phyloP scores from a whole-genome alignment of 2,888 invertebrate genomes.

The Venusia cambrica region DNA sequence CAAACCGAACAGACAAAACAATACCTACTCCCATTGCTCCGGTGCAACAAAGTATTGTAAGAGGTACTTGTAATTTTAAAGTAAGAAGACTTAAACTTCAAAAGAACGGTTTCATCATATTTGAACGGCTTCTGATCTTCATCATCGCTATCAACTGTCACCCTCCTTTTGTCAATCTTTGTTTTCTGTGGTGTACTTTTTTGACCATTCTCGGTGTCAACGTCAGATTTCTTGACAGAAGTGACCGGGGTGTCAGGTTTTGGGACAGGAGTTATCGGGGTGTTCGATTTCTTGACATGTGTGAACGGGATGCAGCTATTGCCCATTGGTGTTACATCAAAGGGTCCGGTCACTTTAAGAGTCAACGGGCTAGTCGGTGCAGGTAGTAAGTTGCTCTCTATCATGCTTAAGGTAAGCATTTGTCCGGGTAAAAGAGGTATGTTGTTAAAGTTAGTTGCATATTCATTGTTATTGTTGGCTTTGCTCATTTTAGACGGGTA shows the following conservation, averaged over 20 bases:
- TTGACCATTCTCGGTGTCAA: too few relatives aligned
- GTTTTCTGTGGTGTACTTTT: too few relatives aligned
- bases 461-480: not conserved
- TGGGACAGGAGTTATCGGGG: too few relatives aligned
- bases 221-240: too few relatives aligned
- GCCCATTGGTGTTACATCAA: too few relatives aligned
- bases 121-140: conserved; percentile 7
- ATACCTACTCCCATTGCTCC: conserved; percentile 15
- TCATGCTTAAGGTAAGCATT: conserved; percentile 6
- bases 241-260: too few relatives aligned
- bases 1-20: conserved; percentile 22
- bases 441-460: not conserved
- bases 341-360: not conserved
- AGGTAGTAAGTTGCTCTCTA: conserved; percentile 1
- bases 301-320: too few relatives aligned
- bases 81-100: conserved; percentile 20
- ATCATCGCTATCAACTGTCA: too few relatives aligned
- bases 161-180: too few relatives aligned
- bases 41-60: conserved; percentile 18
- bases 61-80: conserved; percentile 18
- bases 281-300: too few relatives aligned
- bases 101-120: conserved; percentile 15
- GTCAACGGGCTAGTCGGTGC: not conserved
- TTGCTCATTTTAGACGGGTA: too few relatives aligned
- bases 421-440: not conserved